These are phyloP conservation scores for Pongo abelii DNA, from an alignment of 2,113 vertebrate genomes.

Conservation along the genomic window DNA sequence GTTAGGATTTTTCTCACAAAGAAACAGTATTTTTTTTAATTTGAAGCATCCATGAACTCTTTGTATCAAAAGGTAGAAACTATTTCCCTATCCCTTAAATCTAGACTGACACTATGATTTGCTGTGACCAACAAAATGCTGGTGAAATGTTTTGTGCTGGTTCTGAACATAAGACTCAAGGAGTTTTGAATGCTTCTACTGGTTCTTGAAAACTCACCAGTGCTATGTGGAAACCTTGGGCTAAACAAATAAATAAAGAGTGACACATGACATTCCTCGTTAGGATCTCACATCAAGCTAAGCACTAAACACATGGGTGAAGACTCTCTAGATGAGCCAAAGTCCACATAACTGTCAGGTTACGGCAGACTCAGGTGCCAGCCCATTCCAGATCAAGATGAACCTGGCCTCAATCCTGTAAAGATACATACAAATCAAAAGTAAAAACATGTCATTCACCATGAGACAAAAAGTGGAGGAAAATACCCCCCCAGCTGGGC, in stretches of 20 bases:
- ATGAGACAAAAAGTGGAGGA: background rate
- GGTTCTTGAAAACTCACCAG: background rate
- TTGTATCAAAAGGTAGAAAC: background rate
- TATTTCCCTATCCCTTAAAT: background rate
- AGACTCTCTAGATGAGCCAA: background rate
- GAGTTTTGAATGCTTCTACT: background rate
- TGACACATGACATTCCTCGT: background rate
- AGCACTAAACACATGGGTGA: background rate
- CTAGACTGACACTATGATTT: background rate
- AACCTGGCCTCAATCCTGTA: too few species aligned
- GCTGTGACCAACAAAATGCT: background rate
- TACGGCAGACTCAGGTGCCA: background rate
- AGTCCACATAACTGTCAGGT: background rate
- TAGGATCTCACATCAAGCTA: background rate
- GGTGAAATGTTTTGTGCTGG: background rate
- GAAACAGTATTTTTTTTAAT: background rate
- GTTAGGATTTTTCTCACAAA: background rate
- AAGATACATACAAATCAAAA: background rate
- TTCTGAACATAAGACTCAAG: background rate
- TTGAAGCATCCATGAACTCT: background rate
- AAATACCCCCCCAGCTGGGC: too few species aligned
- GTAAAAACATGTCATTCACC: background rate
- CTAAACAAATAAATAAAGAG: background rate
- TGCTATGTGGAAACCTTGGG: background rate
- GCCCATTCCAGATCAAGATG: background rate